These are phyloP conservation scores for Stenodera caucasica DNA, from an alignment of 2,888 invertebrate species.

Conservation along the genomic window DNA sequence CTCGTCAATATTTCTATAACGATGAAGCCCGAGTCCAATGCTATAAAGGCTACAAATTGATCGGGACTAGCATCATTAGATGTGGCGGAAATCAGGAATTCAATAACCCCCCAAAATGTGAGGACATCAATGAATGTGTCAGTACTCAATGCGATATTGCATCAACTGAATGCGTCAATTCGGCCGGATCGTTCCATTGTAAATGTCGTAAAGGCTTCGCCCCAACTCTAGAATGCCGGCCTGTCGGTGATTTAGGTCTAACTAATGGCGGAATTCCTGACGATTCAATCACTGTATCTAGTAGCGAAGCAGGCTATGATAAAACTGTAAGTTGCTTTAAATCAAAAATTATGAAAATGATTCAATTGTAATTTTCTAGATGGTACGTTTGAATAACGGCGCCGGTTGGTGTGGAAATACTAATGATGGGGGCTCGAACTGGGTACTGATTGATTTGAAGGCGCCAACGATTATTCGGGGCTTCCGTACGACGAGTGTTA, in stretches of 20 bases:
- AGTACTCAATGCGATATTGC: conserved; percentile 88
- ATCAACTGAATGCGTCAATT: conserved; percentile 88
- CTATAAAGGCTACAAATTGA: conserved; percentile 84
- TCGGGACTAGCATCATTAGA: conserved; percentile 78
- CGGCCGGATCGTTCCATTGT: conserved; percentile 86
- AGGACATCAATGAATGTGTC: conserved; percentile 89
- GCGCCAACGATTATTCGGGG: conserved; percentile 88
- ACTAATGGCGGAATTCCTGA: conserved; percentile 89
- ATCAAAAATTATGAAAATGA: neutral
- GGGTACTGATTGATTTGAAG: conserved; percentile 84
- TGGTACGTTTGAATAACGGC: conserved; percentile 79
- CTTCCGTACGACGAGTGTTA: conserved; percentile 87
- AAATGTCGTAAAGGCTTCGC: conserved; percentile 83
- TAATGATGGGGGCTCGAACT: conserved; percentile 83
- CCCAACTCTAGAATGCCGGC: conserved; percentile 85
- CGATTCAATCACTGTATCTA: conserved; percentile 83
- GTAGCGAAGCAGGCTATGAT: conserved; percentile 78
- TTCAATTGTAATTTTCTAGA: conserved; percentile 55
- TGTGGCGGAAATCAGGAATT: conserved; percentile 86
- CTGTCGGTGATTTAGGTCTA: conserved; percentile 85
- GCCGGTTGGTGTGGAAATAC: conserved; percentile 91
- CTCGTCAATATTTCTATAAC: conserved; percentile 77
- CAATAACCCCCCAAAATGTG: conserved; percentile 82
- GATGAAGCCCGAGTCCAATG: conserved; percentile 93
- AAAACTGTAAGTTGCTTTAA: conserved; percentile 65